Conservation (phyloP, 2,888 invertebrate genomes). For the Belgica antarctica region DNA sequence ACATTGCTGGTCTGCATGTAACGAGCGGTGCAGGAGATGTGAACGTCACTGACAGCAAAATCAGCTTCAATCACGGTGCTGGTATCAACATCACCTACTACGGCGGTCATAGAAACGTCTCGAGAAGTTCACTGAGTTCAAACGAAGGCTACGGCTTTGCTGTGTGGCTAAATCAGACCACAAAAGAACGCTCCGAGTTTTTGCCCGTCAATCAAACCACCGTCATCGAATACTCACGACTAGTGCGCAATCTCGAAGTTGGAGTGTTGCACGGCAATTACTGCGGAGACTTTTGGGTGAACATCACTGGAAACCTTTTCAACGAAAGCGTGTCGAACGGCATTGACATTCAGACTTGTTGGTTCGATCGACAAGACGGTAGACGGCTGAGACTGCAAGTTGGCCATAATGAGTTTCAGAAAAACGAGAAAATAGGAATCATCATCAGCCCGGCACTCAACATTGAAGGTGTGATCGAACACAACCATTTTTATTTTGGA, state of each 20-base stretch:
- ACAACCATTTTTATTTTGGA: slow-evolving; percentile 84
- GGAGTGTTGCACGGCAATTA: slow-evolving; percentile 92
- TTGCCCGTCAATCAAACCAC: slow-evolving; percentile 80
- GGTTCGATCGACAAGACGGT: slow-evolving; percentile 60
- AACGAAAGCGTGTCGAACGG: slow-evolving; percentile 75
- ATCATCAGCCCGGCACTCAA: slow-evolving; percentile 81
- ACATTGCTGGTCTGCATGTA: slow-evolving; percentile 88
- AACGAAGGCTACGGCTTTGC: slow-evolving; percentile 88
- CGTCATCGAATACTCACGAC: slow-evolving; percentile 79
- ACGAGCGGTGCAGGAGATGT: slow-evolving; percentile 90
- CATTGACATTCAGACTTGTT: slow-evolving; percentile 80
- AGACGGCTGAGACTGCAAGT: slow-evolving; percentile 68
- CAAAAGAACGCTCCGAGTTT: slow-evolving; percentile 63
- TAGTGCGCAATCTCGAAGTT: slow-evolving; percentile 81
- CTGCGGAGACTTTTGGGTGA: slow-evolving; percentile 80
- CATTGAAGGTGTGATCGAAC: slow-evolving; percentile 73
- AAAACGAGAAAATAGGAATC: slow-evolving; percentile 71
- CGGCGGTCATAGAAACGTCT: slow-evolving; percentile 91
- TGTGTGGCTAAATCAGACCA: slow-evolving; percentile 85
- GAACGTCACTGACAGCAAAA: slow-evolving; percentile 84
- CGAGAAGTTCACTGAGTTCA: slow-evolving; percentile 77
- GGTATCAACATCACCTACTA: slow-evolving; percentile 94
- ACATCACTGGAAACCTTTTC: slow-evolving; percentile 90
- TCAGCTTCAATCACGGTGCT: slow-evolving; percentile 88
- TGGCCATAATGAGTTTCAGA: slow-evolving; percentile 80